These are phyloP conservation scores for Synanthedon vespiformis DNA, from an alignment of 2,888 invertebrate species.

Conservation along the genomic window DNA sequence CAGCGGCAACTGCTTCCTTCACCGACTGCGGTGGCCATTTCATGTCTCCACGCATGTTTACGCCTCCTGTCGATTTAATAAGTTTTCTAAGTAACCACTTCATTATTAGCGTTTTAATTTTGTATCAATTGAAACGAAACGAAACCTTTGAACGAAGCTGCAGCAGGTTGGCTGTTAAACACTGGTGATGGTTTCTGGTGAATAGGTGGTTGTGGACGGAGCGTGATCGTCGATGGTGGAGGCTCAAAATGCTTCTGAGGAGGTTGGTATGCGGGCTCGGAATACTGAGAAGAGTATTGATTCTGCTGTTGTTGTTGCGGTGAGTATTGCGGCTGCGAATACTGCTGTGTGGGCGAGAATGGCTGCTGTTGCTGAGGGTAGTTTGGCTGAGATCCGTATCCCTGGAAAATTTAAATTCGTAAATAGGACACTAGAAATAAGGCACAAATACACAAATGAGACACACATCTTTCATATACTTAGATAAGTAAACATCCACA, in stretches of 20 bases:
- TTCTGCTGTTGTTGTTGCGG: constrained; percentile 5
- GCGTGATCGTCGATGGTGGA: constrained; percentile 77
- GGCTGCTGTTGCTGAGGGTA: constrained; percentile 20
- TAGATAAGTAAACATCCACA: too few species aligned
- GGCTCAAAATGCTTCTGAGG: constrained; percentile 71
- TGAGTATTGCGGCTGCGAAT: background rate
- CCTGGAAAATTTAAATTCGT: constrained; percentile 1
- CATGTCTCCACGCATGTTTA: constrained; percentile 86
- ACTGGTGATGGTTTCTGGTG: constrained; percentile 82
- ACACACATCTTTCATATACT: too few species aligned
- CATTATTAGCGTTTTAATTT: too few species aligned
- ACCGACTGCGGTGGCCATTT: constrained; percentile 89
- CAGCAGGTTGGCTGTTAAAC: constrained; percentile 83
- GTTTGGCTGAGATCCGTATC: constrained; percentile 16
- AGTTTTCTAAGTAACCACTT: background rate
- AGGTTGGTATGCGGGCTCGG: constrained; percentile 68
- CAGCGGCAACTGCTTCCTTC: constrained; percentile 78
- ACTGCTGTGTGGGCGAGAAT: background rate
- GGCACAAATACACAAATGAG: background rate
- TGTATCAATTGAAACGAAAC: background rate
- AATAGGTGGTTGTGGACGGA: constrained; percentile 80
- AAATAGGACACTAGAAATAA: background rate
- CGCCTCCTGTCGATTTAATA: constrained; percentile 70
- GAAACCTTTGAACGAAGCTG: constrained; percentile 79
- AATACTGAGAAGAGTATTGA: constrained; percentile 29